A percentile compares a stretch with the other conserved stretches of the same genome.
Conservation (phyloP, 2,888 invertebrate genomes). For the Drosophila subsilvestris region DNA sequence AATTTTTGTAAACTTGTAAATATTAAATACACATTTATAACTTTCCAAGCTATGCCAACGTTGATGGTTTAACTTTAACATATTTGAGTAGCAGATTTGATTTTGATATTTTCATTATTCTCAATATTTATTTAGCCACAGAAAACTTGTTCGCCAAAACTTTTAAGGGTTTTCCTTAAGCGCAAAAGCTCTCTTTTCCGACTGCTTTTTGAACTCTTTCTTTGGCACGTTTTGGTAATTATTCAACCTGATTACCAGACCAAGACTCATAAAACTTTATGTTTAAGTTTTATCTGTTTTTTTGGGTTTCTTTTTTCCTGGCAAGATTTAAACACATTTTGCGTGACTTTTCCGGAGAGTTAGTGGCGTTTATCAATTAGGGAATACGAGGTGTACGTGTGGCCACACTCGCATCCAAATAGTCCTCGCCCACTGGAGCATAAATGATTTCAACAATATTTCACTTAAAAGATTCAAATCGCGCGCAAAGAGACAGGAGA, state of each 20-base stretch:
- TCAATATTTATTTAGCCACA: background rate
- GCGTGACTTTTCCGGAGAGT: slow-evolving; percentile 65
- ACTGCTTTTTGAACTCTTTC: background rate
- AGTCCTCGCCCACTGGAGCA: slow-evolving; percentile 58
- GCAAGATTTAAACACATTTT: slow-evolving; percentile 65
- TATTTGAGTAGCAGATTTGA: background rate
- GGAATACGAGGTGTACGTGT: slow-evolving; percentile 54
- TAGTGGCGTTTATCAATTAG: slow-evolving; percentile 68
- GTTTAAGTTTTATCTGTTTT: slow-evolving; percentile 64
- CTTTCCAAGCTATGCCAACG: background rate
- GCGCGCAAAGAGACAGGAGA: slow-evolving; percentile 54
- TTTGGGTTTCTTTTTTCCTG: slow-evolving; percentile 53
- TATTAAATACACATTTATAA: background rate
- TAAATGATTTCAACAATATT: slow-evolving; percentile 82
- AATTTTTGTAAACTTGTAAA: too few relatives aligned
- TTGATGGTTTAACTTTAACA: background rate
- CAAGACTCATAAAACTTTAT: slow-evolving; percentile 64
- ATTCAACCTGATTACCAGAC: slow-evolving; percentile 73
- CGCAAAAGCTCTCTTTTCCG: background rate
- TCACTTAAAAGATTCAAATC: slow-evolving; percentile 81
- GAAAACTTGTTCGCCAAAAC: background rate
- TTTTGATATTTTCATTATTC: background rate
- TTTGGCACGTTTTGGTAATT: slow-evolving; percentile 73
- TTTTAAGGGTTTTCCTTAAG: background rate
- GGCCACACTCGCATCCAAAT: slow-evolving; percentile 7